Percentiles rank a stretch among this genome's conserved stretches.
These are phyloP conservation scores for Nemoura dubitans DNA, from an alignment of 2,888 invertebrate species.

Conservation along the genomic window DNA sequence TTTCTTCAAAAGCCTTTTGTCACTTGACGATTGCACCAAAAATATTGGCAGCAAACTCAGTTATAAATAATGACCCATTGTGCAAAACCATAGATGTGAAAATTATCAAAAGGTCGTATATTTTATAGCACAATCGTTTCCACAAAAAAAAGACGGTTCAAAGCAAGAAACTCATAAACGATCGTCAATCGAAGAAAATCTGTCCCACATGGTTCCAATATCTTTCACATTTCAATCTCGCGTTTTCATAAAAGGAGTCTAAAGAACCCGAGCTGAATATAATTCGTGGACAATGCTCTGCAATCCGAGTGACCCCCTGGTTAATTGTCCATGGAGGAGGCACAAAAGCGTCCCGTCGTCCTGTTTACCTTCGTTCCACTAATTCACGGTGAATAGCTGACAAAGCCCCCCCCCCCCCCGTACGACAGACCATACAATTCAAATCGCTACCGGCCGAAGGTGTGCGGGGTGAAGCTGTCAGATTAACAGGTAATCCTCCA, in stretches of 20 bases:
- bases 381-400: not conserved
- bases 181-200: not conserved
- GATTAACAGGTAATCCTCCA: not conserved
- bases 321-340: not conserved
- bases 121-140: not conserved
- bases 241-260: not conserved
- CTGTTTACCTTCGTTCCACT: not conserved
- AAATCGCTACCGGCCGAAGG: not conserved
- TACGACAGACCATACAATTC: not conserved
- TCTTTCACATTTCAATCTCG: slow-evolving; percentile 7
- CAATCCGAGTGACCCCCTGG: not conserved
- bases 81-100: not conserved
- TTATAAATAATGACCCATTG: not conserved
- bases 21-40: not conserved
- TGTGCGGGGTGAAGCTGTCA: not conserved
- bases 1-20: not conserved
- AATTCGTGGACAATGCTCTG: not conserved
- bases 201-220: slow-evolving; percentile 12
- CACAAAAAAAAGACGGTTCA: not conserved
- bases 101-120: slow-evolving; percentile 3
- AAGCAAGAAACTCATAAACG: not conserved
- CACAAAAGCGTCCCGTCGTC: not conserved
- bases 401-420: not conserved
- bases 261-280: not conserved
- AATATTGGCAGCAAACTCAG: not conserved